Conservation (phyloP, 2,888 invertebrate genomes). For the Aleiodes alternator region DNA sequence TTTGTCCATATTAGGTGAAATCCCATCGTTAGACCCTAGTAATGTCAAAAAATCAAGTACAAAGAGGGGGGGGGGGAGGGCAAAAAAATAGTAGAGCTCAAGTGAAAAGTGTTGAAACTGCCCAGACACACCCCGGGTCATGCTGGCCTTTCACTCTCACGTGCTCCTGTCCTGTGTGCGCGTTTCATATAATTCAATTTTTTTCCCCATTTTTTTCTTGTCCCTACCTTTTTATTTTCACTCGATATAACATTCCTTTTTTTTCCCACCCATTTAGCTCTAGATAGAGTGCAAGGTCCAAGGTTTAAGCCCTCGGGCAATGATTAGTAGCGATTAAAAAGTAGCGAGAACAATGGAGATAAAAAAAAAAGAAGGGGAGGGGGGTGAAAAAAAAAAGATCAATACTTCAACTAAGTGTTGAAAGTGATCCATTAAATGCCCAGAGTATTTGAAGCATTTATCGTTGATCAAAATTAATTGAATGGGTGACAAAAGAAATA, state of each 20-base stretch:
- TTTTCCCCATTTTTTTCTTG: neutral
- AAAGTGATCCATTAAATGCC: conserved; percentile 1
- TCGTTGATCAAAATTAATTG: conserved; percentile 18
- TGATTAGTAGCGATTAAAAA: conserved; percentile 34
- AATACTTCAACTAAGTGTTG: neutral
- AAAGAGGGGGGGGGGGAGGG: conserved; percentile 5
- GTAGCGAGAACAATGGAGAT: neutral
- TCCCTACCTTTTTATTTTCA: conserved; percentile 2
- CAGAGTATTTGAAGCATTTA: neutral
- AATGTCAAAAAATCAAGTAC: conserved; percentile 16
- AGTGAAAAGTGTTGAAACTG: conserved; percentile 56
- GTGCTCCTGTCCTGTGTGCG: conserved; percentile 20
- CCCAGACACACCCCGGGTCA: conserved; percentile 57
- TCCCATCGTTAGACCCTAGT: conserved; percentile 3
- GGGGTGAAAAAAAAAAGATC: neutral
- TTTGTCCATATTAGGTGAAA: conserved; percentile 12
- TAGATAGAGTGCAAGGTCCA: conserved; percentile 51
- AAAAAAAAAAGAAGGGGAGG: neutral
- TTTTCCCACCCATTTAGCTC: conserved; percentile 26
- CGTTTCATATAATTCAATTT: conserved; percentile 15
- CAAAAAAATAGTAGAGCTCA: conserved; percentile 38
- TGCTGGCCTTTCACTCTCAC: conserved; percentile 62
- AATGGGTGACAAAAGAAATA: neutral
- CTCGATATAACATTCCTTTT: conserved; percentile 29
- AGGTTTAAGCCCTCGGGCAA: conserved; percentile 34